phyloP scores from a whole-genome alignment of 2,797 vertebrate species.

The Pangasius macronema region DNA sequence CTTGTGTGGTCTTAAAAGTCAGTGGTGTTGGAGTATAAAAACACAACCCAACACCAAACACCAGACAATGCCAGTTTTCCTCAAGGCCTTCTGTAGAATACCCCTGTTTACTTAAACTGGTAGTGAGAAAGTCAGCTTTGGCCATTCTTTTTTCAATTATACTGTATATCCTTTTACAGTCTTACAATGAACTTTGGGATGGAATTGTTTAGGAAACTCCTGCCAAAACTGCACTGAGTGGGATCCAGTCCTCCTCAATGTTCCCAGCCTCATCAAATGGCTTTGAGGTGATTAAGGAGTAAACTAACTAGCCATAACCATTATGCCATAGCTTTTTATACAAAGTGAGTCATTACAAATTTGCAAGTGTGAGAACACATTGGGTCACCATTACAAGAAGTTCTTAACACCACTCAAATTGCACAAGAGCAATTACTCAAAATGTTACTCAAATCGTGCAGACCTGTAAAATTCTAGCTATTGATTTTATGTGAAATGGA shows the following conservation, averaged over 20 bases:
- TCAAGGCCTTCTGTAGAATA: neutral
- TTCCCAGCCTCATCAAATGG: neutral
- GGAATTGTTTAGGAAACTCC: neutral
- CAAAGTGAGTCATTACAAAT: neutral
- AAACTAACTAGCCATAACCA: neutral
- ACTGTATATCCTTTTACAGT: neutral
- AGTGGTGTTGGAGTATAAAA: constrained; percentile 32
- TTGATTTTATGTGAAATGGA: constrained; percentile 31
- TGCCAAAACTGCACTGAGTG: neutral
- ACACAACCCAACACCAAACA: constrained; percentile 37
- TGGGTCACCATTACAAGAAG: constrained; percentile 4
- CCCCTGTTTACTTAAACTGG: neutral
- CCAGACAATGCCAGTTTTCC: constrained; percentile 5
- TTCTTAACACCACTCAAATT: constrained; percentile 2
- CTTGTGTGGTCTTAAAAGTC: constrained; percentile 49
- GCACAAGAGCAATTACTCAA: neutral
- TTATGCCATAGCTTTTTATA: neutral
- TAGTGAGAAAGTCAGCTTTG: constrained; percentile 7
- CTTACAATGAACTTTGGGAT: neutral
- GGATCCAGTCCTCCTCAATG: neutral
- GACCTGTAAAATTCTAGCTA: constrained; percentile 17
- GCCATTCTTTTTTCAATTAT: constrained; percentile 10
- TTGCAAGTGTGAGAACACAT: neutral
- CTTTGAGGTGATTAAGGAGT: constrained; percentile 17
- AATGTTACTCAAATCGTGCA: constrained; percentile 12